Percentiles rank a stretch among this genome's conserved stretches.
phyloP scores from a whole-genome alignment of 92 coral and sea anemone genomes.

The Parazoanthus swiftii region DNA sequence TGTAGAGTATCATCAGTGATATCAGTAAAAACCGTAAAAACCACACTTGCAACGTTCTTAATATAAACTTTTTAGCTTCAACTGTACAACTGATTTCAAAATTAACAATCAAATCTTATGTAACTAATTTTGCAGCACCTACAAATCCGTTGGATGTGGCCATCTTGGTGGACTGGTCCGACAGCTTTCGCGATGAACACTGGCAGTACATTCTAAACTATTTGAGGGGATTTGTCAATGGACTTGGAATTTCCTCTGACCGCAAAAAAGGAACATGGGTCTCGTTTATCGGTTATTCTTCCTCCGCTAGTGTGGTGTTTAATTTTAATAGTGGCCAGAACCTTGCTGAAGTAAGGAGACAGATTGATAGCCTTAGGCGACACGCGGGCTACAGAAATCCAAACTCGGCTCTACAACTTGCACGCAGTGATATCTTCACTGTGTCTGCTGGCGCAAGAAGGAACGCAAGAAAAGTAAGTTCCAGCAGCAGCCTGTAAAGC shows the following conservation, averaged over 20 bases:
- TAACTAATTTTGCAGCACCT: constrained; percentile 35
- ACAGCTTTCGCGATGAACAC: constrained; percentile 56
- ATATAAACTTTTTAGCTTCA: too few species aligned
- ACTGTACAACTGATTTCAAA: not conserved
- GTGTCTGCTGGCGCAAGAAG: constrained; percentile 68
- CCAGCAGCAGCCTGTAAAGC: not conserved
- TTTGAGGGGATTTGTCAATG: constrained; percentile 57
- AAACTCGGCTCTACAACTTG: constrained; percentile 59
- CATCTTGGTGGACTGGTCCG: constrained; percentile 74
- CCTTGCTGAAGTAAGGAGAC: constrained; percentile 42
- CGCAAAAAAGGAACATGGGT: constrained; percentile 64
- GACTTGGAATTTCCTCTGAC: constrained; percentile 42
- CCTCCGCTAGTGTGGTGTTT: constrained; percentile 57
- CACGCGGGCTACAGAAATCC: constrained; percentile 69
- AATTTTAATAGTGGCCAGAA: constrained; percentile 60
- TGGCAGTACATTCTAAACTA: constrained; percentile 65
- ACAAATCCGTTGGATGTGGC: constrained; percentile 73
- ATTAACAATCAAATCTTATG: not conserved
- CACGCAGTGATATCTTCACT: constrained; percentile 58
- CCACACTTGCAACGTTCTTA: too few species aligned
- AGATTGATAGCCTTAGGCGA: constrained; percentile 55
- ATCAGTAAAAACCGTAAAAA: too few species aligned
- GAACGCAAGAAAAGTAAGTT: constrained; percentile 64
- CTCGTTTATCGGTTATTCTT: constrained; percentile 69
- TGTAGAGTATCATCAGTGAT: too few species aligned